A percentile compares a stretch with the other conserved stretches of the same genome.
Evolutionary conservation across 2,888 invertebrate genomes (phyloP).

Genomic region (Bibio marci): DNA sequence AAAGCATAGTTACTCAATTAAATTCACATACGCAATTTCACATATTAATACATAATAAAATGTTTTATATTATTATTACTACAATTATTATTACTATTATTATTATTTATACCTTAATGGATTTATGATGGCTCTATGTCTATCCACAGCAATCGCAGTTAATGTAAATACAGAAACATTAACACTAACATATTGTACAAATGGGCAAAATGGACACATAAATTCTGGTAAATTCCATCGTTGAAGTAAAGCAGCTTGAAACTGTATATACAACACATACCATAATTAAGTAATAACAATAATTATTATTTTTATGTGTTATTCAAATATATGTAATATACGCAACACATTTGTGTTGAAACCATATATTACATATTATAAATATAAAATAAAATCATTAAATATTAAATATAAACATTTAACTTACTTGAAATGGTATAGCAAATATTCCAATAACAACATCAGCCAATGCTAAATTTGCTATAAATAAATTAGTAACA

Average conservation of each 20-base stretch:
- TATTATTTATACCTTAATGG: constrained; percentile 43
- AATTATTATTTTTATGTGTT: too few species aligned
- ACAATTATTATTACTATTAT: not conserved
- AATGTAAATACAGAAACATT: constrained; percentile 81
- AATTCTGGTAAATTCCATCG: constrained; percentile 72
- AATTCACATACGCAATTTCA: too few species aligned
- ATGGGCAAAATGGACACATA: constrained; percentile 80
- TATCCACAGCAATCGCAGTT: constrained; percentile 72
- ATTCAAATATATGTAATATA: too few species aligned
- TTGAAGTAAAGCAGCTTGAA: constrained; percentile 75
- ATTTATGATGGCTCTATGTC: constrained; percentile 61
- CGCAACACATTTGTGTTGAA: too few species aligned
- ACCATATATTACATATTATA: not conserved
- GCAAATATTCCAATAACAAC: constrained; percentile 73
- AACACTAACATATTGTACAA: constrained; percentile 69
- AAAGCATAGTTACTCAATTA: too few species aligned
- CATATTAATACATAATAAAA: too few species aligned
- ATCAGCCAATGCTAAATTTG: constrained; percentile 71
- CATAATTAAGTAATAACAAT: too few species aligned
- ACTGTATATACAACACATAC: constrained; percentile 40
- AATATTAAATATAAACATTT: constrained; percentile 7
- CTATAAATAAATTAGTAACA: constrained; percentile 72
- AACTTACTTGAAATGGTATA: constrained; percentile 65
- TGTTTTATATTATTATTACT: too few species aligned
- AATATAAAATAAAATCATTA: constrained; percentile 6